Conservation (phyloP, 2,113 vertebrate genomes). For the Eurypyga helias region DNA sequence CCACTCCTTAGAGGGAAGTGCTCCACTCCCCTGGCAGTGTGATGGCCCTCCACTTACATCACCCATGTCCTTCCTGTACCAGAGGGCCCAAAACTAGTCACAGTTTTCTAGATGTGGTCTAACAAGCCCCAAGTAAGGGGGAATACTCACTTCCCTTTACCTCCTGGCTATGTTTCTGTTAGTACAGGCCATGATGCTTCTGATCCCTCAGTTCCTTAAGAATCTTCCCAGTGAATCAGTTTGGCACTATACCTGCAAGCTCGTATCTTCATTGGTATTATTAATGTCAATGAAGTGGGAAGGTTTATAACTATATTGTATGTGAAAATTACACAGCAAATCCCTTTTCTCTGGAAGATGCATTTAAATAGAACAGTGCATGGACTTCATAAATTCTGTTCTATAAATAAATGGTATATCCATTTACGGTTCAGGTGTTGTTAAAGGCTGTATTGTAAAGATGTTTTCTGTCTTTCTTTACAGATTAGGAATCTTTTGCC, state of each 20-base stretch:
- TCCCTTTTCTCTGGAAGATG: background rate
- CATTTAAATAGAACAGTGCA: background rate
- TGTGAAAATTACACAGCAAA: background rate
- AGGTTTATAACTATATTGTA: background rate
- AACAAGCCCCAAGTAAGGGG: background rate
- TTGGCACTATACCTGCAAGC: background rate
- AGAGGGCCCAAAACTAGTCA: background rate
- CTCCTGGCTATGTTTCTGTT: background rate
- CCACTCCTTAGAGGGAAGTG: too few species aligned
- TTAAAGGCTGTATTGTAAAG: background rate
- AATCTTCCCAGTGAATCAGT: background rate
- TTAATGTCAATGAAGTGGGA: background rate
- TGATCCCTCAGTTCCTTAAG: background rate
- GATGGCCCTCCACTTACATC: background rate
- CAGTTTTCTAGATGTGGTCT: background rate
- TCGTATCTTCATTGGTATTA: rapidly evolving
- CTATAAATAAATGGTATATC: background rate
- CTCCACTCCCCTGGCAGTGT: background rate
- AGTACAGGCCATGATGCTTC: background rate
- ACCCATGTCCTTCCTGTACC: background rate
- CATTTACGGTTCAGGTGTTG: background rate
- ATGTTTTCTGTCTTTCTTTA: background rate
- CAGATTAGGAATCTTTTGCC: background rate
- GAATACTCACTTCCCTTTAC: background rate
- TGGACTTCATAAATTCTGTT: background rate